Evolutionary conservation across 2,888 invertebrate species (phyloP), one percentile per base, ranked within the genome.

Genomic region (Synanthedon formicaeformis): DNA sequence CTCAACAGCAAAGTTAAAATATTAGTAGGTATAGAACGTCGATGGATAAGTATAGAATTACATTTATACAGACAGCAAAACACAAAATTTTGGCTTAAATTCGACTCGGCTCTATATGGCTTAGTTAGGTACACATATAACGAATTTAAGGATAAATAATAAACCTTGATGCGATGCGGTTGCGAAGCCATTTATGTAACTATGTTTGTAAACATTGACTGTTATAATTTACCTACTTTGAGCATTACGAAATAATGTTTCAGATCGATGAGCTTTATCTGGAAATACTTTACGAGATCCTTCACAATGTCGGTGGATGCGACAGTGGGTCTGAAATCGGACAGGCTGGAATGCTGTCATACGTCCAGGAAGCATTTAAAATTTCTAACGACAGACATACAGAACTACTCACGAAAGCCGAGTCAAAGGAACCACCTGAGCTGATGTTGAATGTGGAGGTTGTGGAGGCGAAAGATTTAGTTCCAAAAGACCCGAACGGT

Each of bases 401-500:
- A 51, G 88, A 91, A 67, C 88, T 95, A 27, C 78, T 94, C 56
- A 91, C 92, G 51, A 88, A 90, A 57, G 95, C 94, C 0, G 90
- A 90, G 68, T 90, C 91, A 12, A 95, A 94, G 75, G 93, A 95
- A 87, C 93, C 95, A 1, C 96, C 96, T 0, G 94, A 95, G 66
- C 88, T 96, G 64, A 90, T 94, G 78, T 81, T 96, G 49, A 95
- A 96, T 72, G 92, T 96, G 10, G 95, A 96, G 81, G 91, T 96
- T 4, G 91, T 96, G 52, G 95, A 96, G 81, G 95, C 94, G 1
- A 95, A 95, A 82, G 95, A 95, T 65, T 79, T 96, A 49, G 89
- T 91, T 57, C 92, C 96, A 16, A 96, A 96, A 79, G 96, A 96
- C 76, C 91, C 95, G 0, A 96, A 94, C 71, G 96, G 98, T n/a